Evolutionary conservation across 2,797 vertebrate species (phyloP), one percentile per base, ranked within the genome.

Genomic region (Cichlasoma orientale): DNA sequence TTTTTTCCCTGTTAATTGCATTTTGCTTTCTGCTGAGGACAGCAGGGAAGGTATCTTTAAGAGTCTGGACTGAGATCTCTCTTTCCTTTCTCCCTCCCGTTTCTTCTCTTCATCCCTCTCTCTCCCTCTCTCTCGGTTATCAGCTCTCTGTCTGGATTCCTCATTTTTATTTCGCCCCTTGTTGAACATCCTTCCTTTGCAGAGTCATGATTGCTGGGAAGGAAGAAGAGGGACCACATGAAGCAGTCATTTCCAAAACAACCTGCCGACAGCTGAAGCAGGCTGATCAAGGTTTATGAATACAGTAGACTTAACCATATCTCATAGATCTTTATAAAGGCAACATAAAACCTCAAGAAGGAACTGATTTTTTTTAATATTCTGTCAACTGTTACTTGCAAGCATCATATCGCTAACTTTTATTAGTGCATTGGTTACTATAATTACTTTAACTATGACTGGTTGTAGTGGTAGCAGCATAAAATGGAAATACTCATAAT

Each of bases 1-100:
- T 91, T 89, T 89, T 89, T 88, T 80, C 66, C 80, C 89, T 88
- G 90, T 93, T 94, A 95, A 93, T 94, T 94, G 89, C 84, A 86
- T 93, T 88, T 89, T 69, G 84, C 83, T 91, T 94, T 95, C 89
- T 94, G 93, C 94, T 94, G 93, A 93, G 88, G 88, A 90, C 89
- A 94, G 94, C 93, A 93, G 86, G 54, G 82, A 90, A 77, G 83
- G 72, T 78, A 90, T 90, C 54, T 80, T 76, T 79, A 85, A 74
- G 80, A 79, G 75, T 69, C 84, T 77, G 76, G 76, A 73, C 82
- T 85, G 82, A 89, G 83, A 89, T 92, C 86, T 91, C 86, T 80
- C 59, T 82, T 74, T 79, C 57, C 66, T 72, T 77, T 79, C 70
- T 80, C 63, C 56, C 44, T 73, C 71, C 79, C 25, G 33, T 76